Base-by-base conservation (phyloP, 2,888 invertebrate genomes). In the Hesperia comma region DNA sequence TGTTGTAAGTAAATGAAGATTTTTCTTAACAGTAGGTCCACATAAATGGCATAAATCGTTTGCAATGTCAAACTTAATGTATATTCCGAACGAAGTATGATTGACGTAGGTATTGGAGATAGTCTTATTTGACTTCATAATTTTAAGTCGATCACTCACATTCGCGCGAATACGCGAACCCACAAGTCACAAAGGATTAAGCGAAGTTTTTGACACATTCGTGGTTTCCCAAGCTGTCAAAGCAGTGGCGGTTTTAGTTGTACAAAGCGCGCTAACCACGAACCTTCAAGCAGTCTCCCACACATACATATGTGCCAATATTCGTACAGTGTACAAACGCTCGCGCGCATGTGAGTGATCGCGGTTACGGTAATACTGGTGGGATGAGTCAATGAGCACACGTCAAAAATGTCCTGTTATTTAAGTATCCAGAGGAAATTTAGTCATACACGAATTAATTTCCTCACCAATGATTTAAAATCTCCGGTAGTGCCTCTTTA, bases 81-180 rank as follows among this genome's bases (percentile, higher is more conserved):
- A 55, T 19, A 55, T 46, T 63, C 26, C 33, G 74, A 73, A 87
- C 85, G 85, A 88, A 84, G 74, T 79, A 78, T 85, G 85, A 87
- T 85, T 85, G 86, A 84, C 84, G 72, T 85, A 84, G 56, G 33
- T 21, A 46, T 15, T 15, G 63, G 19, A 46, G 63, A 63, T 56
- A 63, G 49, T 21, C 49, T 55, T 63, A 63, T 58, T 41, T 58
- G 58, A 32, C 49, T 49, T 37, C 12, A 33, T 40, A 54, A 12
- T 33, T 7, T 37, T 37, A 37, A n/a, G n/a, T n/a, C n/a, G n/a
- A n/a, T n/a, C n/a, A n/a, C n/a, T n/a, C n/a, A n/a, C n/a, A n/a
- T n/a, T n/a, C n/a, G n/a, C n/a, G n/a, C n/a, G n/a, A n/a, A n/a
- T n/a, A n/a, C n/a, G n/a, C n/a, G n/a, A n/a, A n/a, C n/a, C n/a